Conservation (phyloP, 2,113 vertebrate genomes). For the Amia ocellicauda region DNA sequence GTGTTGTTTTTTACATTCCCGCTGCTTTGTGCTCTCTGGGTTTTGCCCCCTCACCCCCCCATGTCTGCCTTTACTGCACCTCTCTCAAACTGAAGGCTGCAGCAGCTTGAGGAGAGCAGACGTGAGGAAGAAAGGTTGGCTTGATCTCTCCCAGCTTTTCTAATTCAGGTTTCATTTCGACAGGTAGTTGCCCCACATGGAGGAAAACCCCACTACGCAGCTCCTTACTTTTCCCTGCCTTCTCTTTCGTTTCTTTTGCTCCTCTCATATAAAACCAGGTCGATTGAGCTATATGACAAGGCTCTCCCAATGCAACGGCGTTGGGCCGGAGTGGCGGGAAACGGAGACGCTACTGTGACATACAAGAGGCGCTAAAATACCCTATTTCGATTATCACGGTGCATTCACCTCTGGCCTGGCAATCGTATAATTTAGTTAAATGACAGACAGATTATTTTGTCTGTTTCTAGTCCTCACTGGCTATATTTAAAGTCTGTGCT, state of each 20-base stretch:
- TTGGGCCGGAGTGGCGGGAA: too few relatives aligned
- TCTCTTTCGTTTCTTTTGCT: background rate
- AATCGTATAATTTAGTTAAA: too few relatives aligned
- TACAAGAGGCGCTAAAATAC: too few relatives aligned
- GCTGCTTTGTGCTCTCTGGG: conserved; percentile 66
- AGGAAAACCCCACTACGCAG: conserved; percentile 40
- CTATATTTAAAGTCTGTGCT: too few relatives aligned
- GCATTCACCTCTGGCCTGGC: too few relatives aligned
- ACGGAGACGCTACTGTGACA: too few relatives aligned
- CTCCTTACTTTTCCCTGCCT: background rate
- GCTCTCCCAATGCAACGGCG: too few relatives aligned
- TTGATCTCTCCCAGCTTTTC: conserved; percentile 67
- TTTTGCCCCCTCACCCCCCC: conserved; percentile 70
- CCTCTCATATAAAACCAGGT: background rate
- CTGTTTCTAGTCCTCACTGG: too few relatives aligned
- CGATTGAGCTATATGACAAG: too few relatives aligned
- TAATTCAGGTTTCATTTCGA: conserved; percentile 63
- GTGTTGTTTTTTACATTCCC: conserved; percentile 68
- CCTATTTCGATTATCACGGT: too few relatives aligned
- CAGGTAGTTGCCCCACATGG: conserved; percentile 55
- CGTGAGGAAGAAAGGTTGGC: conserved; percentile 87
- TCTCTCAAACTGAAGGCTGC: conserved; percentile 82
- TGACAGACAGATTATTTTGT: too few relatives aligned
- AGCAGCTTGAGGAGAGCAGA: conserved; percentile 79
- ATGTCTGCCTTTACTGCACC: conserved; percentile 61